Percentiles rank a stretch among this genome's conserved stretches.
These are phyloP conservation scores for Nudaria mundana DNA, from an alignment of 2,888 invertebrate species.

Conservation along the genomic window DNA sequence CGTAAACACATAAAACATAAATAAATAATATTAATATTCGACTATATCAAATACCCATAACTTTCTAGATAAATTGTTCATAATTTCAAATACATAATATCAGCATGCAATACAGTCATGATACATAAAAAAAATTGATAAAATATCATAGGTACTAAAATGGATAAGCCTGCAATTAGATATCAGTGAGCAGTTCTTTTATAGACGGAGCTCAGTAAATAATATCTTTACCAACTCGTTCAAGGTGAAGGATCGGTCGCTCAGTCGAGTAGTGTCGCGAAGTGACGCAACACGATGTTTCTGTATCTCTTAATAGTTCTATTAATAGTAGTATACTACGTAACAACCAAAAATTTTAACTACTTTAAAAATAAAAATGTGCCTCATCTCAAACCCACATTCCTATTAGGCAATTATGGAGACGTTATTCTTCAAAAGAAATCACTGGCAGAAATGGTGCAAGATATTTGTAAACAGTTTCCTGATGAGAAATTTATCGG, in stretches of 20 bases:
- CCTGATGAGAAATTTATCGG: constrained; percentile 44
- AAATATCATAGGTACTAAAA: too few relatives aligned
- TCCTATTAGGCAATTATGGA: constrained; percentile 31
- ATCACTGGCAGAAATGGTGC: constrained; percentile 15
- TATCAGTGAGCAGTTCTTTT: too few relatives aligned
- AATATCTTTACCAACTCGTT: too few relatives aligned
- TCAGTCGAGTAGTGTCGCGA: neutral
- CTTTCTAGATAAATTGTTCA: too few relatives aligned
- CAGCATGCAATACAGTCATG: too few relatives aligned
- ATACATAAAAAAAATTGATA: too few relatives aligned
- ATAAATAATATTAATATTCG: too few relatives aligned
- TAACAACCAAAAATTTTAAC: constrained; percentile 6
- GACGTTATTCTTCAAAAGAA: constrained; percentile 20
- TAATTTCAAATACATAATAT: too few relatives aligned
- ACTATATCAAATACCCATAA: too few relatives aligned
- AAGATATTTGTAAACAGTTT: constrained; percentile 37
- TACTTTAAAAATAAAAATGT: constrained; percentile 19
- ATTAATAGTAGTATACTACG: constrained; percentile 11
- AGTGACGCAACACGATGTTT: constrained; percentile 10
- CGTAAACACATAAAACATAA: too few relatives aligned
- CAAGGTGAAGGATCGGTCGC: neutral
- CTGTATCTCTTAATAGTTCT: constrained; percentile 2
- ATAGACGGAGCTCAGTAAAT: too few relatives aligned
- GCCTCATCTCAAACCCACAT: constrained; percentile 5
- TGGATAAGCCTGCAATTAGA: too few relatives aligned